Base-by-base conservation (phyloP, 2,113 vertebrate species). In the Peucedramus taeniatus region DNA sequence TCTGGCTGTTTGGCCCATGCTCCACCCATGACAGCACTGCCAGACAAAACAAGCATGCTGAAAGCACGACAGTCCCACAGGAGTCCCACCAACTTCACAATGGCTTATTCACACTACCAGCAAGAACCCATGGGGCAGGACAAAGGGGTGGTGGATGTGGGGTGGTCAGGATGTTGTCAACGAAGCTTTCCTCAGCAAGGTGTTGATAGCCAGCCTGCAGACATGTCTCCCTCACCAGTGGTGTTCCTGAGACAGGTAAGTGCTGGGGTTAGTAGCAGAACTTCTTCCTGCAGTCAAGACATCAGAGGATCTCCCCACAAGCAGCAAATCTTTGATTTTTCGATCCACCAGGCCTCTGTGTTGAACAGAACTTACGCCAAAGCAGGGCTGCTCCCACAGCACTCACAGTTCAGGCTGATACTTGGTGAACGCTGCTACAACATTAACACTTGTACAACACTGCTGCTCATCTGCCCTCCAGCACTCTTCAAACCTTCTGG, bases 171-270 rank as follows among this genome's bases (percentile, higher is more conserved):
- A 64, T 53, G 63, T 45, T 83, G 79, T 13, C 76, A 84, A 65
- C 1, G 0, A 93, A 92, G 83, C 79, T n/a, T 78, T 83, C 90
- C 75, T 78, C 72, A 71, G 59, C 11, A 2, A 84, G 42, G 40
- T 65, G 65, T 71, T 44, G 40, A 49, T 2, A 83, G 51, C 72
- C 94, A 89, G 76, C 60, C 90, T 82, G 92, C 76, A 84, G 88
- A 70, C 44, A 23, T 1, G 10, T 60, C 81, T 91, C 71, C 75
- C 61, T 77, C 76, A 90, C 59, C 88, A 88, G 45, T 22, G 90
- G 89, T 64, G 85, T 56, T 93, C 93, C 90, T 74, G 76, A 94
- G 92, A 88, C 88, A 93, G 79, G 51, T 56, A 93, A 78, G 88
- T 78, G 90, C 88, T 71, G n/a, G 71, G 37, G 68, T 83, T 81